Base-by-base conservation (phyloP, 2,113 vertebrate genomes). In the Dendrocopos noguchii region DNA sequence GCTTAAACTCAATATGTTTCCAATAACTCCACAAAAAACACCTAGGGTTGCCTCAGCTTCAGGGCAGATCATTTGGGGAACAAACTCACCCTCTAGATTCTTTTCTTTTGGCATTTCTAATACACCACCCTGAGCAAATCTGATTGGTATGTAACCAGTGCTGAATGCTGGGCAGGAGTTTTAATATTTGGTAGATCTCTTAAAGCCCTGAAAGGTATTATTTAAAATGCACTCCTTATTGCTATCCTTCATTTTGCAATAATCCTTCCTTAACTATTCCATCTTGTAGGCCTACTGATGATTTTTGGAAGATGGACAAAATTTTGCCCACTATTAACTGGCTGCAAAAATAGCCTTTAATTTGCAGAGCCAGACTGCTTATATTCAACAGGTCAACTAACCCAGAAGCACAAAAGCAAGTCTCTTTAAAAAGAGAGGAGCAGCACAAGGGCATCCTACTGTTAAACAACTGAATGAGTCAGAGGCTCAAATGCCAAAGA, bases 301-400 rank as follows among this genome's bases (percentile, higher is more conserved):
- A 34, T 1, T 10, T 63, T 87, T 63, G 57, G 60, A 39, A 52
- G 68, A 16, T 7, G 25, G 84, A 31, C 21, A 50, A 27, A 60
- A 65, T 80, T 64, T 46, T 50, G 31, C 27, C 80, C 11, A 0
- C 17, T 52, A 1, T 47, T 66, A 84, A 76, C 52, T 55, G n/a
- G 5, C 44, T 87, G 50, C n/a, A 19, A 68, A 72, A 72, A 21
- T 3, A 91, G 95, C 90, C 83, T 90, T 74, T 16, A 17, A 33
- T 77, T 79, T 78, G 47, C 72, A 22, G 90, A 88, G 91, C 96
- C 95, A 96, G 95, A 55, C 83, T 72, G 36, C 19, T 52, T 81
- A 65, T 24, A 31, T 33, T 59, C 75, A 75, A 60, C 68, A 79
- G 47, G 61, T 68, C 67, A 28, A 5, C 31, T 22, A 57, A 90